Conservation (phyloP, 2,113 vertebrate species). For the Labeo catla region DNA sequence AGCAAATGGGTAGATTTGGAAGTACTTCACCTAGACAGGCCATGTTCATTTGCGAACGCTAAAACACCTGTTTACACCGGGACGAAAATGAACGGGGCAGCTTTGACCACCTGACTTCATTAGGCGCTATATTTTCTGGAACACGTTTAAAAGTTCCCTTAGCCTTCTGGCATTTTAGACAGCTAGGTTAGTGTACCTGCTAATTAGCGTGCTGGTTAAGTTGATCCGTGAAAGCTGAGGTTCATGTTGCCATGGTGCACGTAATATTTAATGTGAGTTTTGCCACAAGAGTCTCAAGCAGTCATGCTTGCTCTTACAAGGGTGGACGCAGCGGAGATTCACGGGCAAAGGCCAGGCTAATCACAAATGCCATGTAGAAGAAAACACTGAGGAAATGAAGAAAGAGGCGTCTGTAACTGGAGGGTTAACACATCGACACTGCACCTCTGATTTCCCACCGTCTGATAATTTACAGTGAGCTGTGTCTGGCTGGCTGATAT, state of each 20-base stretch:
- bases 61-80: slow-evolving; percentile 11
- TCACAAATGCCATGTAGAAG: slow-evolving; percentile 17
- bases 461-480: slow-evolving; percentile 29
- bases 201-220: slow-evolving; percentile 28
- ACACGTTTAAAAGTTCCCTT: slow-evolving; percentile 10
- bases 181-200: slow-evolving; percentile 37
- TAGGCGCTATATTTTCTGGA: neutral
- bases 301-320: neutral
- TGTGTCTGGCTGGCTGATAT: slow-evolving; percentile 24
- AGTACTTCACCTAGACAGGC: neutral
- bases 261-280: slow-evolving; percentile 8
- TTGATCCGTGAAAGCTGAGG: slow-evolving; percentile 19
- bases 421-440: slow-evolving; percentile 28
- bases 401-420: slow-evolving; percentile 2
- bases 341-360: neutral
- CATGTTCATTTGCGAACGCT: neutral
- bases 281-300: neutral
- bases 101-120: slow-evolving; percentile 25
- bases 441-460: neutral
- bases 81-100: neutral
- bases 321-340: neutral
- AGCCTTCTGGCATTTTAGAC: slow-evolving; percentile 18
- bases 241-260: slow-evolving; percentile 20
- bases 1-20: neutral
- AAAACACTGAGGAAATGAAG: slow-evolving; percentile 1